Conservation (phyloP, 1,140 invertebrate genomes). For the Drosophila persimilis region DNA sequence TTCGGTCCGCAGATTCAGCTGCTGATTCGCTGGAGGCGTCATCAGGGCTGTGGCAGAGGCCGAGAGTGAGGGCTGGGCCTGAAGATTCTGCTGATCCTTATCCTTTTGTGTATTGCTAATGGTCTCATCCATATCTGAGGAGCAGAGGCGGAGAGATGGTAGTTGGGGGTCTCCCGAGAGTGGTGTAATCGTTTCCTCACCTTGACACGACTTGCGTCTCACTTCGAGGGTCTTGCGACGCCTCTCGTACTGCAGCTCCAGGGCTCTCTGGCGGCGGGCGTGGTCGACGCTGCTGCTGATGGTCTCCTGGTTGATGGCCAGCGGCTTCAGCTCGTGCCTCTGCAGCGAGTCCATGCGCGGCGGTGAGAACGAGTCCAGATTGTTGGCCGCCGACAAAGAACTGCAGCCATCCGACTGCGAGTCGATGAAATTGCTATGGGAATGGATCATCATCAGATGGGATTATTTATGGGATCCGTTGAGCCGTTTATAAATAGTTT, state of each 20-base stretch:
- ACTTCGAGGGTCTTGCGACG: slow-evolving; percentile 80
- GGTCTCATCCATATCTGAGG: slow-evolving; percentile 64
- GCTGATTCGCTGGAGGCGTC: slow-evolving; percentile 61
- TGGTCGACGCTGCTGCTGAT: slow-evolving; percentile 77
- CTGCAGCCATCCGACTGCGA: slow-evolving; percentile 93
- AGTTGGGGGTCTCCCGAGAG: background rate
- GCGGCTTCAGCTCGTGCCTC: slow-evolving; percentile 65
- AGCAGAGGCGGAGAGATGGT: background rate
- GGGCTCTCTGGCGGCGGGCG: slow-evolving; percentile 73
- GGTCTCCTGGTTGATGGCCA: slow-evolving; percentile 75
- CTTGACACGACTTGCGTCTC: slow-evolving; percentile 80
- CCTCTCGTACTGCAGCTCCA: slow-evolving; percentile 80
- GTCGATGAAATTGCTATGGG: slow-evolving; percentile 87
- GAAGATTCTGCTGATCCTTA: slow-evolving; percentile 29
- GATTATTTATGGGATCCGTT: slow-evolving; percentile 13
- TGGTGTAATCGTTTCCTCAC: slow-evolving; percentile 24
- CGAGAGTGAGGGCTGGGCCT: slow-evolving; percentile 54
- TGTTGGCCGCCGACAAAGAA: slow-evolving; percentile 88
- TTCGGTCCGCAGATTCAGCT: slow-evolving; percentile 38
- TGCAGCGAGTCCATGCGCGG: slow-evolving; percentile 82
- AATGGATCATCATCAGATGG: slow-evolving; percentile 3
- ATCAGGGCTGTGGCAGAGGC: slow-evolving; percentile 71
- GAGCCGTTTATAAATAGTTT: slow-evolving; percentile 55
- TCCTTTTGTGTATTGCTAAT: slow-evolving; percentile 22
- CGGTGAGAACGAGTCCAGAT: slow-evolving; percentile 85